Base-by-base conservation (phyloP, 2,888 invertebrate species). In the Coleophora flavipennella region DNA sequence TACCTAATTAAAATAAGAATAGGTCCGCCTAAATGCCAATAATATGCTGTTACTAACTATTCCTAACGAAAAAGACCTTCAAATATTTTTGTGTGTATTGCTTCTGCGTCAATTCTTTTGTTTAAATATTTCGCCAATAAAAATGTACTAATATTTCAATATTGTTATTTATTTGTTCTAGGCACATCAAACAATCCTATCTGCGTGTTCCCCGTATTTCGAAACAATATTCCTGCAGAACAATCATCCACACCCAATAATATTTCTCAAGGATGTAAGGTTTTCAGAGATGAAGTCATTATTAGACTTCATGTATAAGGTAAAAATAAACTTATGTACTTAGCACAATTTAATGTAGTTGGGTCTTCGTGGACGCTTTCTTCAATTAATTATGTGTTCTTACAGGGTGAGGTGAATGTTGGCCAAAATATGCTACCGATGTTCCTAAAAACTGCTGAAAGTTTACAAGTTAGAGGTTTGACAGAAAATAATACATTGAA, bases 191-290 rank as follows among this genome's bases (percentile, higher is more conserved):
- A 94, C 94, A 57, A 94, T 96, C 80, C 87, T 96, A 58, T 95
- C 95, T 48, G 96, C 95, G 61, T 96, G 95, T 85, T 95, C 95
- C 86, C 95, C 95, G 51, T 96, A 95, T 86, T 96, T 96, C 83
- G 95, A 96, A 87, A 93, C 88, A 74, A 91, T 95, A 86, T 94
- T 95, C 84, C 88, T 94, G 67, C 92, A 93, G 84, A 95, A 94
- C 76, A 88, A 88, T 57, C 94, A 95, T 86, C 94, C 94, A 65
- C 95, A 95, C 85, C 95, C 94, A 45, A 95, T 95, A 72, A 94
- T 95, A 84, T 94, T 94, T 83, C 89, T 95, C 69, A 94, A 94
- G 89, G 95, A 95, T 90, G 94, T 95, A 71, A 90, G 93, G 85
- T 92, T 90, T 72, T 90, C 91, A 71, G 94, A 95, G 85, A 94